These are phyloP conservation scores for Drosophila dunni DNA, from an alignment of 1,140 invertebrate species.

Conservation along the genomic window DNA sequence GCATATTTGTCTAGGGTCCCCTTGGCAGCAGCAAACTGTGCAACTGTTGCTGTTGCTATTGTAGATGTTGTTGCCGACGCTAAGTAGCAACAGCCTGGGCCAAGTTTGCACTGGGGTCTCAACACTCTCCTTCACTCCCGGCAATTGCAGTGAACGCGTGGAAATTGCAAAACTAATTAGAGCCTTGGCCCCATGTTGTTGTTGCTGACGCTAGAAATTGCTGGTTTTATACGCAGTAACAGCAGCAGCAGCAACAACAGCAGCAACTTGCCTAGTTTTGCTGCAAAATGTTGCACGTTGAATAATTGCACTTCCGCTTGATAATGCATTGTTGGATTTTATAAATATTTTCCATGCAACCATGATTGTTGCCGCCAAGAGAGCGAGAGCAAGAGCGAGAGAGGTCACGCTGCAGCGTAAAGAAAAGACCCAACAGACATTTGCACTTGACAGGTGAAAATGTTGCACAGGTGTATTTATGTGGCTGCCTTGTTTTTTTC, in stretches of 20 bases:
- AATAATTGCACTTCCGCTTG: slow-evolving; percentile 83
- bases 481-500: slow-evolving; percentile 6
- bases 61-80: slow-evolving; percentile 53
- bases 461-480: slow-evolving; percentile 19
- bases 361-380: slow-evolving; percentile 22
- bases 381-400: background rate
- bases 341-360: slow-evolving; percentile 77
- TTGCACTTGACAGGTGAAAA: slow-evolving; percentile 42
- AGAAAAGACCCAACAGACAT: slow-evolving; percentile 18
- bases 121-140: background rate
- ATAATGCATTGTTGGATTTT: slow-evolving; percentile 83
- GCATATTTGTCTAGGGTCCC: slow-evolving; percentile 74
- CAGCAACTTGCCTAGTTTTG: slow-evolving; percentile 59
- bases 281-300: slow-evolving; percentile 82
- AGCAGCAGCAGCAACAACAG: slow-evolving; percentile 28
- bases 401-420: slow-evolving; percentile 25
- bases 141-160: slow-evolving; percentile 66
- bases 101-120: slow-evolving; percentile 8
- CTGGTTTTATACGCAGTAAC: slow-evolving; percentile 71
- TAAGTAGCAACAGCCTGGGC: slow-evolving; percentile 72
- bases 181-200: slow-evolving; percentile 68
- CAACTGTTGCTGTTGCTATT: slow-evolving; percentile 65
- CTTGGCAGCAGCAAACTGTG: slow-evolving; percentile 13
- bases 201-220: slow-evolving; percentile 71
- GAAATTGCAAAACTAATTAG: slow-evolving; percentile 83